Evolutionary conservation across 2,113 vertebrate genomes (phyloP).

Genomic region (Eira barbara): DNA sequence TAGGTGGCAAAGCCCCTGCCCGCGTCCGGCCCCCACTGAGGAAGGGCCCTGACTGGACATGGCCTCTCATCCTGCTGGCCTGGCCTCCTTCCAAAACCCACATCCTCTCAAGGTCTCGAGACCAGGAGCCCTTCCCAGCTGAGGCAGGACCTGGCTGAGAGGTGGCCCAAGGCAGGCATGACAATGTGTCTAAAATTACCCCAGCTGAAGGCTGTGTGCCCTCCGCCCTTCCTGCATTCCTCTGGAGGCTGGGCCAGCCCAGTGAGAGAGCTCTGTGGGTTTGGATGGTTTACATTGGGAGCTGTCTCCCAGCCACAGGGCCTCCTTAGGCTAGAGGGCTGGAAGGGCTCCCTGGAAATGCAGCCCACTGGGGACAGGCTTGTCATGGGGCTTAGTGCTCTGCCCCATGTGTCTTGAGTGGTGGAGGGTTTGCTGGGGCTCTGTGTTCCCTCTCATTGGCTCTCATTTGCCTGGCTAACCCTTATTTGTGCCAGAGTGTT

Average conservation of each 20-base stretch:
- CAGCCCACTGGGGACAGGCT: neutral
- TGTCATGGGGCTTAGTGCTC: accelerated
- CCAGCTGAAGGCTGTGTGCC: conserved; percentile 68
- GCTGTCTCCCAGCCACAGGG: neutral
- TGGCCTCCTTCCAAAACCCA: conserved; percentile 84
- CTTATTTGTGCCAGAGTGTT: neutral
- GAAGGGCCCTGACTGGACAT: conserved; percentile 27
- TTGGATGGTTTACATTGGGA: conserved; percentile 41
- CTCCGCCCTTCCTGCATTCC: conserved; percentile 88
- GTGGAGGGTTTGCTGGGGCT: neutral
- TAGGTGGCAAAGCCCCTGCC: neutral
- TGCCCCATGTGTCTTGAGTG: neutral
- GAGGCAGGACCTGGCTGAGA: conserved; percentile 80
- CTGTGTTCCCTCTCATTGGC: neutral
- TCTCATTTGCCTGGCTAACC: neutral
- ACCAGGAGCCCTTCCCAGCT: conserved; percentile 88
- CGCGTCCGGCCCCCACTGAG: neutral
- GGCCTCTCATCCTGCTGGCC: conserved; percentile 86
- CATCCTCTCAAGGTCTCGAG: conserved; percentile 91
- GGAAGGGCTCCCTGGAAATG: neutral
- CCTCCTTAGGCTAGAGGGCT: neutral
- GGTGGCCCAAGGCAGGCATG: conserved; percentile 79
- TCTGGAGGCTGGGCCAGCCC: conserved; percentile 71
- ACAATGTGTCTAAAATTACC: conserved; percentile 87
- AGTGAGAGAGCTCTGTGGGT: conserved; percentile 58